Evolutionary conservation across 1,140 invertebrate genomes (phyloP).

Genomic region (Bactericera cockerelli): DNA sequence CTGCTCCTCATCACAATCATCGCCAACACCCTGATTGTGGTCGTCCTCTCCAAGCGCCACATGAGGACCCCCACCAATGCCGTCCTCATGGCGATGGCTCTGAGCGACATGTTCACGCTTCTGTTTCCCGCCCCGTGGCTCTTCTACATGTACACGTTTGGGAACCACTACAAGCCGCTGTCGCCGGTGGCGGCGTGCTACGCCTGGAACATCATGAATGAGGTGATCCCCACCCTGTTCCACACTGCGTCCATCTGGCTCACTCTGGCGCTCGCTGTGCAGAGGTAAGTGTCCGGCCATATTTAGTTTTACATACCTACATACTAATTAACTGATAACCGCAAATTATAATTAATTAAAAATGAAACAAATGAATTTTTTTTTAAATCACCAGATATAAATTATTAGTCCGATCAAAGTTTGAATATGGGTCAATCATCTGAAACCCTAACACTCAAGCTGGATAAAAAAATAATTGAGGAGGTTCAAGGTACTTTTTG

Average conservation of each 20-base stretch:
- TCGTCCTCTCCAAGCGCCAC: slow-evolving; percentile 51
- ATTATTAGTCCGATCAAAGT: too few relatives aligned
- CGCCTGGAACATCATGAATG: slow-evolving; percentile 60
- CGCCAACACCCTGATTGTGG: slow-evolving; percentile 76
- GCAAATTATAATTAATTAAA: too few relatives aligned
- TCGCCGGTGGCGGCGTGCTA: slow-evolving; percentile 57
- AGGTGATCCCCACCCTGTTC: slow-evolving; percentile 73
- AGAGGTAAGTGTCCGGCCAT: slow-evolving; percentile 35
- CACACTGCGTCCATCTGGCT: slow-evolving; percentile 87
- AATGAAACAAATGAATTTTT: too few relatives aligned
- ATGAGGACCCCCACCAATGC: slow-evolving; percentile 53
- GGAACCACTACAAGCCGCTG: slow-evolving; percentile 62
- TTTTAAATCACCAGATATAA: too few relatives aligned
- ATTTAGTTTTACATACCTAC: too few relatives aligned
- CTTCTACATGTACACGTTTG: slow-evolving; percentile 80
- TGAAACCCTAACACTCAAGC: too few relatives aligned
- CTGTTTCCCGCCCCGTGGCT: slow-evolving; percentile 72
- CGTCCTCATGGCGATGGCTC: slow-evolving; percentile 65
- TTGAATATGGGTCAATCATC: too few relatives aligned
- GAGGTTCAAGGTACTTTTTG: too few relatives aligned
- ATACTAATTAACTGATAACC: too few relatives aligned
- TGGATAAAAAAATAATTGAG: too few relatives aligned
- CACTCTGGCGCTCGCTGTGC: slow-evolving; percentile 69
- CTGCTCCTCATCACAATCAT: slow-evolving; percentile 75
- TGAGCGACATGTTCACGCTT: slow-evolving; percentile 83